phyloP scores from a whole-genome alignment of 2,113 vertebrate species.

The Esox niger region DNA sequence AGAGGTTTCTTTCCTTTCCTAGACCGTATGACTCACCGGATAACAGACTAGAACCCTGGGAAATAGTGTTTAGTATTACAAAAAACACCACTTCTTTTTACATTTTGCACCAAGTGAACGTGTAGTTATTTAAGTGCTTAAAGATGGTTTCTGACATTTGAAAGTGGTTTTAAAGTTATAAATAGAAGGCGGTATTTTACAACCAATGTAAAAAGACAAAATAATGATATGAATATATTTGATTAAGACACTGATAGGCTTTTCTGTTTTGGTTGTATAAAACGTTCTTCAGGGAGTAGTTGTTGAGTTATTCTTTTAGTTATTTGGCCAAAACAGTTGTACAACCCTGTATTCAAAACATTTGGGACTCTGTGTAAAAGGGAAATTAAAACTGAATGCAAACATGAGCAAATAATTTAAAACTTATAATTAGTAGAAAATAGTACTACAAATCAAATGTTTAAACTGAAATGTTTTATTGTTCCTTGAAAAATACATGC shows the following conservation, averaged over 20 bases:
- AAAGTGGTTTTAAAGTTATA: slow-evolving; percentile 33
- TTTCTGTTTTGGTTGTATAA: slow-evolving; percentile 24
- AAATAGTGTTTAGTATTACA: slow-evolving; percentile 19
- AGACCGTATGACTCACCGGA: too few species aligned
- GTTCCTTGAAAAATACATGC: too few species aligned
- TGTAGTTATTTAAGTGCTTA: slow-evolving; percentile 40
- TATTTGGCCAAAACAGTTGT: too few species aligned
- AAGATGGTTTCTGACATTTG: too few species aligned
- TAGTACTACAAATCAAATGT: too few species aligned
- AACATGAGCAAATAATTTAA: too few species aligned
- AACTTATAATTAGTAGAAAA: too few species aligned
- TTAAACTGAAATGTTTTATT: too few species aligned
- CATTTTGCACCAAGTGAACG: slow-evolving; percentile 11
- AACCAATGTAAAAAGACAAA: slow-evolving; percentile 35
- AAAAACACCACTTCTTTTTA: slow-evolving; percentile 40
- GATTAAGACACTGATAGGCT: slow-evolving; percentile 67
- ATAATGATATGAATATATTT: slow-evolving; percentile 49
- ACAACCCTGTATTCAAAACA: too few species aligned
- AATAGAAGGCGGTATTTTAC: slow-evolving; percentile 46
- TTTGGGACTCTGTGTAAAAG: too few species aligned
- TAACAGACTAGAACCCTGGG: not conserved
- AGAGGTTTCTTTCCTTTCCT: too few species aligned
- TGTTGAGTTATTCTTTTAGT: slow-evolving; percentile 7
- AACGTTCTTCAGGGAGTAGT: slow-evolving; percentile 52
- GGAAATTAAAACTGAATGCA: too few species aligned